Evolutionary conservation across 2,888 invertebrate genomes (phyloP).

Genomic region (Crematogaster levior): DNA sequence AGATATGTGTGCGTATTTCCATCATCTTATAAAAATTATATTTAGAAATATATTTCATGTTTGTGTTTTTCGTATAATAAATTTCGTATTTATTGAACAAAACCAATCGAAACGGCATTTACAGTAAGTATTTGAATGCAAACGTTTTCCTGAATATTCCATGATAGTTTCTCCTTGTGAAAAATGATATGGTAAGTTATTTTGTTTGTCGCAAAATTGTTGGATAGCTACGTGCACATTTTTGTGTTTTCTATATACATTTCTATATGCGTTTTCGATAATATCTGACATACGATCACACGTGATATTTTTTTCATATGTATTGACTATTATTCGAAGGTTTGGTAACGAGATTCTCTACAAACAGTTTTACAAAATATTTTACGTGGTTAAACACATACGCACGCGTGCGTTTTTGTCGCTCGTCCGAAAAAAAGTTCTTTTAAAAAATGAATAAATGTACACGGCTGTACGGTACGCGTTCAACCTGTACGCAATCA

Average conservation of each 20-base stretch:
- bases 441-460: constrained; percentile 61
- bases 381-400: constrained; percentile 25
- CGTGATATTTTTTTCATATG: not conserved
- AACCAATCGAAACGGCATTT: not conserved
- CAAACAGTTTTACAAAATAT: constrained; percentile 30
- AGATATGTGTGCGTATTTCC: too few species aligned
- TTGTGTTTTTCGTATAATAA: not conserved
- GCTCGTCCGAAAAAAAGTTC: constrained; percentile 34
- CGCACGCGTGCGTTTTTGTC: not conserved
- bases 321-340: constrained; percentile 34
- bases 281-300: constrained; percentile 15
- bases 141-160: not conserved
- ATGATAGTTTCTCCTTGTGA: not conserved
- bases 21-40: constrained; percentile 3
- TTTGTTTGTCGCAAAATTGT: constrained; percentile 16
- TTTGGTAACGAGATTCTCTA: constrained; percentile 17
- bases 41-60: not conserved
- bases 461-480: constrained; percentile 10
- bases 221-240: not conserved
- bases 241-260: not conserved
- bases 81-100: not conserved
- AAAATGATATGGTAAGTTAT: not conserved
- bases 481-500: constrained; percentile 59
- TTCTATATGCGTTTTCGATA: constrained; percentile 1
- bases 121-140: constrained; percentile 3